phyloP scores from a whole-genome alignment of 2,888 invertebrate species.

The Diadromus collaris region DNA sequence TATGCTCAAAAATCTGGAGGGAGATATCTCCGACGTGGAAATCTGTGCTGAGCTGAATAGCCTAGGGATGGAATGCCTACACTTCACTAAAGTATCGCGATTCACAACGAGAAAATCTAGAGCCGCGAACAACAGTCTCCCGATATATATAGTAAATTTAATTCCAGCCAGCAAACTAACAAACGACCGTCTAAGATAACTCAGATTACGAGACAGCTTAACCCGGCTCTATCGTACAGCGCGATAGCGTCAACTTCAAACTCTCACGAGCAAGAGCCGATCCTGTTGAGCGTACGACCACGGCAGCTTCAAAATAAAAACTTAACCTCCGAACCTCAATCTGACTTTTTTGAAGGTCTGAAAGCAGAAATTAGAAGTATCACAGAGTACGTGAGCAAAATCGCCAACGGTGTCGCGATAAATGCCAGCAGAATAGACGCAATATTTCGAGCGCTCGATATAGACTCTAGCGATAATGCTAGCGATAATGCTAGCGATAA shows the following conservation, averaged over 20 bases:
- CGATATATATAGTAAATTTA: background rate
- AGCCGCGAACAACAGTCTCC: background rate
- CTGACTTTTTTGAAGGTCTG: too few species aligned
- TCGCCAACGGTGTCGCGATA: background rate
- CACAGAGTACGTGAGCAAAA: background rate
- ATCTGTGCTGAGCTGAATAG: background rate
- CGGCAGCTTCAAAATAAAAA: too few species aligned
- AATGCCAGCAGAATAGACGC: background rate
- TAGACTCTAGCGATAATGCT: background rate
- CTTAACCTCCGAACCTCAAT: too few species aligned
- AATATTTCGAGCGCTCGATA: background rate
- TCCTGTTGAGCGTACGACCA: too few species aligned
- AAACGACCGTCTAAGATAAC: too few species aligned
- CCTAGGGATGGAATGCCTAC: background rate
- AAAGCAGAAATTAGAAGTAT: too few species aligned
- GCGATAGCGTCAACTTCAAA: too few species aligned
- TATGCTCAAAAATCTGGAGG: background rate
- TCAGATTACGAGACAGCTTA: background rate
- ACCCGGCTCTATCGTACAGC: too few species aligned
- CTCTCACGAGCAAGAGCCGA: too few species aligned
- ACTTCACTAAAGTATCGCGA: background rate
- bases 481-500: too few species aligned
- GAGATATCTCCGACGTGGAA: background rate
- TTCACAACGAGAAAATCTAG: background rate
- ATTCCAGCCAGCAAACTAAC: background rate